Evolutionary conservation across 2,797 vertebrate species (phyloP), one percentile per base, ranked within the genome.

Genomic region (Cynopterus sphinx): DNA sequence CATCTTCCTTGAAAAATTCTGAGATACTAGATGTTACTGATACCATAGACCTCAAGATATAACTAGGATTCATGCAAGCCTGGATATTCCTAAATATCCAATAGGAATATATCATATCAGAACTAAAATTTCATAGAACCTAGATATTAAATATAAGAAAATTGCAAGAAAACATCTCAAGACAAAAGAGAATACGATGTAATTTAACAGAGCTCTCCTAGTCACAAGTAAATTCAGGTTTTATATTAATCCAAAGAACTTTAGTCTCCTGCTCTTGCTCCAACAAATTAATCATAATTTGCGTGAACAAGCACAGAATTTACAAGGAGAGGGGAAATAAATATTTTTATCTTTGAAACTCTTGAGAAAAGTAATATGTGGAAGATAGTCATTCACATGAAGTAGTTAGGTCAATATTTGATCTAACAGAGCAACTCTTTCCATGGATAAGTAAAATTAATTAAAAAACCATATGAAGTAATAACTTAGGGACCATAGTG

Each of bases 381-480:
- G 31, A 91, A 83, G 4, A 51, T 43, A 61, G 3, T 4, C 6
- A 88, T 94, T 79, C 26, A 57, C 36, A 86, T 75, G 73, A 87
- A 68, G 46, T 75, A 91, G 49, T 93, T 65, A 89, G 46, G 57
- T 85, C 73, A 82, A 83, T 71, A 65, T 89, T 92, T 79, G 9
- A 4, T 24, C 12, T 82, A 88, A 83, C 17, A 94, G 19, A 91
- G 17, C 19, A 84, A 81, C 19, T 49, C 21, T 89, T 93, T 94
- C 36, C 61, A 82, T 17, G 43, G 22, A 39, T 75, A 96, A 74
- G 11, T 57, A 68, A 93, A 93, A 95, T 84, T 95, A 96, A 81
- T 77, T 81, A 94, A 94, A 67, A 94, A 13, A 78, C 7, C 15
- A 16, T 67, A 89, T 81, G 61, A 90, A 74, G 41, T 55, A 59